Evolutionary conservation across 2,888 invertebrate species (phyloP).

Genomic region (Hydropsyche betteni): DNA sequence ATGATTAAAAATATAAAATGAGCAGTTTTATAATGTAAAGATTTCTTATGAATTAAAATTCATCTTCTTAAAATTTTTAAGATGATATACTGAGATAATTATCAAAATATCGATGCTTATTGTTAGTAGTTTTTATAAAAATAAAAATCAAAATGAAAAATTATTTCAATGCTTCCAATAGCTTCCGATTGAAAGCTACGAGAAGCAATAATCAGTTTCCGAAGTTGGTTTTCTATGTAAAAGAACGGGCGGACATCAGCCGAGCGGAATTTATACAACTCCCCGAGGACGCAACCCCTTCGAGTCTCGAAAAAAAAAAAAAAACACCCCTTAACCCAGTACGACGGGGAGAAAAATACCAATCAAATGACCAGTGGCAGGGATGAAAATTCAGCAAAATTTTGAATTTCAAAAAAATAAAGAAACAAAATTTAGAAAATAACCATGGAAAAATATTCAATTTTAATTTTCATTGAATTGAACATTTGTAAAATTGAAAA

Average conservation of each 20-base stretch:
- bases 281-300: constrained; percentile 51
- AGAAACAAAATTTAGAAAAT: background rate
- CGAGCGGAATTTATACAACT: constrained; percentile 44
- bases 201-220: constrained; percentile 30
- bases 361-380: constrained; percentile 47
- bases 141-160: too few species aligned
- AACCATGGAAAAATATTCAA: background rate
- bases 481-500: too few species aligned
- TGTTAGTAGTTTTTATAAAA: too few species aligned
- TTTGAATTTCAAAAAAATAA: background rate
- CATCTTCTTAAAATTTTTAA: too few species aligned
- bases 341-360: constrained; percentile 48
- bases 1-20: too few species aligned
- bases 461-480: too few species aligned
- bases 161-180: background rate
- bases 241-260: constrained; percentile 35
- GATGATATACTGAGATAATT: too few species aligned
- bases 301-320: constrained; percentile 48
- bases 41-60: too few species aligned
- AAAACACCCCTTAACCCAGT: constrained; percentile 51
- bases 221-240: constrained; percentile 38
- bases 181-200: constrained; percentile 19
- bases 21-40: too few species aligned
- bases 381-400: constrained; percentile 28
- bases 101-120: too few species aligned